Conservation (phyloP, 2,113 vertebrate species). For the Sorex araneus region DNA sequence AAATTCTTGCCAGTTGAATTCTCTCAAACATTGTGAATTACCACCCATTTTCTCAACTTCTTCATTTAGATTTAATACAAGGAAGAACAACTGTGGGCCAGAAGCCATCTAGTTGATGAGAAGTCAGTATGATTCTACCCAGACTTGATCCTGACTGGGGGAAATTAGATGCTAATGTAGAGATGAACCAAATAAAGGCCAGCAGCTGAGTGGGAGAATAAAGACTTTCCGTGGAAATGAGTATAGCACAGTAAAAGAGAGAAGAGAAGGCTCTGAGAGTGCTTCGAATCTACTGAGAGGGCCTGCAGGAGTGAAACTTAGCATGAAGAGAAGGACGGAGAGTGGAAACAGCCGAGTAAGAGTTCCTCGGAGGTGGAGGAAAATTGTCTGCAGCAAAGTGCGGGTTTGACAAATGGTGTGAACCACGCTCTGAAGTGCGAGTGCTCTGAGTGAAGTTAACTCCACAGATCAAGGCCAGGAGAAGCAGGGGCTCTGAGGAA, state of each 20-base stretch:
- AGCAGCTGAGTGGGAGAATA: neutral
- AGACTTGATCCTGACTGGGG: neutral
- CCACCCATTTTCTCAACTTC: neutral
- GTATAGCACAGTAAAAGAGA: neutral
- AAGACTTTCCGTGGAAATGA: neutral
- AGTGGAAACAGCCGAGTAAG: neutral
- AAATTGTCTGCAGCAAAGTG: neutral
- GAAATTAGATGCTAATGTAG: neutral
- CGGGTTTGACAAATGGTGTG: neutral
- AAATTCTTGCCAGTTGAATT: neutral
- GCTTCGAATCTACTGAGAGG: neutral
- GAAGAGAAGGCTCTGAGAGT: neutral
- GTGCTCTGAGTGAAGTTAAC: neutral
- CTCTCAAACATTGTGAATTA: neutral
- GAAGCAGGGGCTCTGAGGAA: neutral
- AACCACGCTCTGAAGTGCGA: neutral
- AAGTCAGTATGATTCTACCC: neutral
- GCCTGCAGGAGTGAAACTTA: neutral
- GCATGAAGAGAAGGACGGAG: neutral
- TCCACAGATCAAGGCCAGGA: neutral
- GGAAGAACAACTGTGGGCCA: neutral
- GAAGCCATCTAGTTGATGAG: neutral
- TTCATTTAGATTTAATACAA: neutral
- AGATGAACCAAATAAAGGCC: neutral
- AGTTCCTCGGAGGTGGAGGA: neutral